Evolutionary conservation across 2,113 vertebrate species (phyloP), one percentile per base, ranked within the genome.

Genomic region (Mus spicilegus): DNA sequence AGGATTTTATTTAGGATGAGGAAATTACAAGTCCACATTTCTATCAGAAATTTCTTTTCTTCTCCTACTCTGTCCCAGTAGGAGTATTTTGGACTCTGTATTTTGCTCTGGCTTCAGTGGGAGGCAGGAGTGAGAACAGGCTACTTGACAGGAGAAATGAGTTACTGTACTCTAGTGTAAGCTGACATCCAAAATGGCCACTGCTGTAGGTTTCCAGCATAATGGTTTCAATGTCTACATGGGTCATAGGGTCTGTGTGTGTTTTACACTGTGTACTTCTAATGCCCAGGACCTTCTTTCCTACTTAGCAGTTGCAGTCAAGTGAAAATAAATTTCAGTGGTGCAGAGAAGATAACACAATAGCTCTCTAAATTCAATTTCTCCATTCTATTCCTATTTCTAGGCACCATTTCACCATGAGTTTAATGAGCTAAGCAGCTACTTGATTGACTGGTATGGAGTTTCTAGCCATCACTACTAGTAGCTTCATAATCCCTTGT

Each of bases 311-410:
- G 30, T 49, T 75, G 28, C 80, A 86, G 90, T 96, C 58, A 92
- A 86, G 54, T 73, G 93, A 96, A 96, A 96, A 90, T 33, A 95
- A 72, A 96, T 93, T 94, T 90, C 39, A 42, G n/a, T 58, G 54
- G 65, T 58, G 2, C 10, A 75, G 87, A 16, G 26, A 95, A 65
- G 51, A 24, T 75, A 95, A 81, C 11, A 95, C 65, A 82, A 77
- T 13, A 81, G 30, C 51, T 65, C 46, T 78, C 54, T 75, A 90
- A 73, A 65, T 78, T 90, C 67, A 82, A 0, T 92, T 46, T 75
- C 13, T 89, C 16, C 17, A n/a, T 22, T 81, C 49, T 10, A 4
- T 89, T 88, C 95, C 51, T 20, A 26, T 51, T 39, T 67, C 42
- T 33, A 33, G 61, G 63, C 49, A 30, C 51, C 36, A 14, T 92